Conservation (phyloP, 2,888 invertebrate genomes). For the Hermaeophaga mercurialis region DNA sequence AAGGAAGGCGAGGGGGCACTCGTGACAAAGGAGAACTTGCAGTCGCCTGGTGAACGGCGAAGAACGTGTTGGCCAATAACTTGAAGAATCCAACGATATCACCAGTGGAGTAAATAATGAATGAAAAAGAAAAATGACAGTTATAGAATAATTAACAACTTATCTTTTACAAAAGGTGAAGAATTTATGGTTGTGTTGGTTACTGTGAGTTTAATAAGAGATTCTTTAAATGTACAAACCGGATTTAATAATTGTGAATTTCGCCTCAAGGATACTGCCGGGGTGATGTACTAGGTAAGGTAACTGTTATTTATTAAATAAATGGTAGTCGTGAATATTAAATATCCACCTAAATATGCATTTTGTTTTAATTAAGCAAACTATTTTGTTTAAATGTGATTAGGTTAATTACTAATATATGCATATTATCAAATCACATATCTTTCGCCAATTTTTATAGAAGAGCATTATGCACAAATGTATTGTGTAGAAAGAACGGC, state of each 20-base stretch:
- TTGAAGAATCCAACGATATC: neutral
- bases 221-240: neutral
- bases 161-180: neutral
- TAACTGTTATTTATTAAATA: neutral
- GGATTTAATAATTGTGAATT: neutral
- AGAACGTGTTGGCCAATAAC: slow-evolving; percentile 6
- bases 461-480: no score
- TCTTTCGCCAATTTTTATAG: no score
- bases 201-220: neutral
- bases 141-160: neutral
- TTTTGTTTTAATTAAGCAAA: no score
- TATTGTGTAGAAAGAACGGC: no score
- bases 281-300: neutral
- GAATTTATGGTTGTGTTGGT: neutral
- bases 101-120: neutral
- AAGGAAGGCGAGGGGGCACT: slow-evolving; percentile 28
- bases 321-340: no score
- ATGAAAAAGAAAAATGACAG: neutral
- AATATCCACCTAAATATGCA: no score
- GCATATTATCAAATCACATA: no score
- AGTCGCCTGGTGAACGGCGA: slow-evolving; percentile 36
- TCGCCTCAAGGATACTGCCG: neutral
- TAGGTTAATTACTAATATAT: no score
- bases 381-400: no score
- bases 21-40: slow-evolving; percentile 33